Conservation (phyloP, 2,113 vertebrate genomes). For the Oncorhynchus mykiss region DNA sequence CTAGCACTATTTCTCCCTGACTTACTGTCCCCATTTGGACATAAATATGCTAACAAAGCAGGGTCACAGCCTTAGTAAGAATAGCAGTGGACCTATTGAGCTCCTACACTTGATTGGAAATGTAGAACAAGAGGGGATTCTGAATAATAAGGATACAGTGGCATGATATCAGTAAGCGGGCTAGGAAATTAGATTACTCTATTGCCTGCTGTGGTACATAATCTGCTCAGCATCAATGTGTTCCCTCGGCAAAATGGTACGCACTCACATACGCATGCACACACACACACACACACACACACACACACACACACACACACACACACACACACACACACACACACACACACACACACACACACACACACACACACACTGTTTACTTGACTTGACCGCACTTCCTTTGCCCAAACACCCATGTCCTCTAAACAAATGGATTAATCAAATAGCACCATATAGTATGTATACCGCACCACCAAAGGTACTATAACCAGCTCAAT, state of each 20-base stretch:
- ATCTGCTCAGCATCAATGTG: conserved; percentile 55
- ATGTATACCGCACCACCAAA: neutral
- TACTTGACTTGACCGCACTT: too few species aligned
- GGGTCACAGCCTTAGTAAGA: conserved; percentile 37
- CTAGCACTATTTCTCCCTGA: conserved; percentile 8
- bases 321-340: neutral
- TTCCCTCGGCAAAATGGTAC: conserved; percentile 28
- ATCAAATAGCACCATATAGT: neutral
- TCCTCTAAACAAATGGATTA: neutral
- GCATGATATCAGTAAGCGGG: conserved; percentile 61
- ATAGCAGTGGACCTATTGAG: conserved; percentile 29
- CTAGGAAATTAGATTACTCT: conserved; percentile 68
- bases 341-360: conserved; percentile 3
- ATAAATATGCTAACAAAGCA: conserved; percentile 23
- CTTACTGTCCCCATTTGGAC: conserved; percentile 10
- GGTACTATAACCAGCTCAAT: neutral
- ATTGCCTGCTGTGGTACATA: conserved; percentile 52
- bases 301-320: conserved; percentile 1
- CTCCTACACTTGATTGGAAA: conserved; percentile 49
- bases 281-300: neutral
- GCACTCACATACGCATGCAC: neutral
- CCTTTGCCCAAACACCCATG: neutral
- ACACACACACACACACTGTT: neutral
- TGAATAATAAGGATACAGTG: conserved; percentile 49
- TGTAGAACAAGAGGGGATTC: conserved; percentile 54